Conservation (phyloP, 2,888 invertebrate genomes). For the Platycheirus albimanus region DNA sequence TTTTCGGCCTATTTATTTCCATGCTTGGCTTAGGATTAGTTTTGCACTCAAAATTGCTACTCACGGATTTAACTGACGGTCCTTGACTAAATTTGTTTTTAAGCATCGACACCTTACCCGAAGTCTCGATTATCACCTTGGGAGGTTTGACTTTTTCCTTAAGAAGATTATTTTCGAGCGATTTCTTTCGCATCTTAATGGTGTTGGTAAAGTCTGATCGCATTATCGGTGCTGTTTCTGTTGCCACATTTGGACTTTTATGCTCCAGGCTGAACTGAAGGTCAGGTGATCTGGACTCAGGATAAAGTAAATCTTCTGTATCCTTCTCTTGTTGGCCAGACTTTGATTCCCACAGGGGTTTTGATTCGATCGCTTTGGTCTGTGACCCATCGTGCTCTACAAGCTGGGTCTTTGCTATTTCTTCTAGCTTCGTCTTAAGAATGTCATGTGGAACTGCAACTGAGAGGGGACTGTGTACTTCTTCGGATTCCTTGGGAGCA, state of each 20-base stretch:
- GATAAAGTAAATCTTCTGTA: slow-evolving; percentile 10
- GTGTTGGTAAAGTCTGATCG: slow-evolving; percentile 82
- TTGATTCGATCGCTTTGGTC: background rate
- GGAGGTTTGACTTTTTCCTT: slow-evolving; percentile 80
- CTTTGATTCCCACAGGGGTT: slow-evolving; percentile 2
- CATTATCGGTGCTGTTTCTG: slow-evolving; percentile 79
- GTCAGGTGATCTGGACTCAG: slow-evolving; percentile 30
- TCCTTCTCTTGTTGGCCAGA: background rate
- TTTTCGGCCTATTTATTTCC: slow-evolving; percentile 75
- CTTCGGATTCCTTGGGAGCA: slow-evolving; percentile 53
- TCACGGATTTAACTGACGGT: slow-evolving; percentile 53
- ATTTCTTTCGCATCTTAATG: slow-evolving; percentile 82
- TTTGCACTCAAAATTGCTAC: slow-evolving; percentile 67
- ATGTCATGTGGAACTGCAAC: slow-evolving; percentile 78
- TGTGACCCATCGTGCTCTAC: slow-evolving; percentile 55
- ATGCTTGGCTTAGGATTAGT: slow-evolving; percentile 73
- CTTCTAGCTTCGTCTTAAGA: slow-evolving; percentile 80
- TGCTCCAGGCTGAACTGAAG: slow-evolving; percentile 38
- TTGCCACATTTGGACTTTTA: slow-evolving; percentile 51
- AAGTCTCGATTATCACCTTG: slow-evolving; percentile 78
- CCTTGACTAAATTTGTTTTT: slow-evolving; percentile 79
- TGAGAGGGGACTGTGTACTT: slow-evolving; percentile 75
- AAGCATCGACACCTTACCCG: slow-evolving; percentile 81
- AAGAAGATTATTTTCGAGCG: slow-evolving; percentile 80
- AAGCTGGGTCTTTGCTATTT: slow-evolving; percentile 78